Evolutionary conservation across 2,113 vertebrate genomes (phyloP), one percentile per base, ranked within the genome.

Genomic region (Brachyhypopomus occidentalis): DNA sequence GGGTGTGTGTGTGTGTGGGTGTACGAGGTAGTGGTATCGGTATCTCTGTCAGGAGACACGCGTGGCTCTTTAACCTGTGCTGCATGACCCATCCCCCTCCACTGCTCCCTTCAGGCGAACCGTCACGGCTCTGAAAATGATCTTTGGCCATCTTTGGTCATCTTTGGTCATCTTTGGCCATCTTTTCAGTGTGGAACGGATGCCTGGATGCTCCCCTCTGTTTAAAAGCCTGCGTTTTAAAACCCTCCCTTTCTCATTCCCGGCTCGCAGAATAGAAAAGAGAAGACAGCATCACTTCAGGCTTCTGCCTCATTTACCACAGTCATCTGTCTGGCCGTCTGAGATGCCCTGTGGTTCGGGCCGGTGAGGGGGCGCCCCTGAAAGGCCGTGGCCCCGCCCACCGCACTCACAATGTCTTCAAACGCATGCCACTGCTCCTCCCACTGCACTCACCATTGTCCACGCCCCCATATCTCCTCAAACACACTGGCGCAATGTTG

Each of bases 221-320:
- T 52, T 52, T 52, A 14, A 52, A 52, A 14, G 8, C 22, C 20
- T 23, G 55, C 58, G 9, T 75, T 83, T 27, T 36, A 48, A 34
- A 60, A 62, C 69, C 23, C 30, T n/a, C 38, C 17, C 25, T 82
- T 72, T 66, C 56, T 19, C 36, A 41, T 58, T 73, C 74, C 60
- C 77, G 79, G 59, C 59, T 41, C 20, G 38, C 17, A 56, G 58
- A 4, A 75, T 23, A 55, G 76, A 77, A 90, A 89, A 91, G 89
- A 90, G 89, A 91, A 90, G 91, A 84, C 87, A 92, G 96, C 95
- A 97, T 96, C 91, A 90, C 74, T 90, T 38, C 89, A 64, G 91
- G 92, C 94, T 96, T 97, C 94, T 96, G 95, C 96, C 95, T 95
- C 93, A 95, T 91, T 95, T 96, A 94, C 88, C 91, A 88, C 92